These are phyloP conservation scores for Escarpia spicata DNA, from an alignment of 2,888 invertebrate genomes.

Conservation along the genomic window DNA sequence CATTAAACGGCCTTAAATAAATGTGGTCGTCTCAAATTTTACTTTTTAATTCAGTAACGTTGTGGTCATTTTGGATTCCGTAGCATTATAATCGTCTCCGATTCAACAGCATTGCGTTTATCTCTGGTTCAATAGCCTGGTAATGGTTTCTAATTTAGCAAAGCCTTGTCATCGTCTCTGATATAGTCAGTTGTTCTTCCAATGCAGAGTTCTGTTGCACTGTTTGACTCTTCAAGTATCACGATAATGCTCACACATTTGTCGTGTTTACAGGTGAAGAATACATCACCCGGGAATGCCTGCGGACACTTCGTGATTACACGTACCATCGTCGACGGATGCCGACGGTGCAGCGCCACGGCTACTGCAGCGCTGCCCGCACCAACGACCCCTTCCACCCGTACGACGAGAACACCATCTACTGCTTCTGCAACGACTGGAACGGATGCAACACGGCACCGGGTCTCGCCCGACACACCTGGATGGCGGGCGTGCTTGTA, in stretches of 20 bases:
- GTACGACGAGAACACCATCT: slow-evolving; percentile 51
- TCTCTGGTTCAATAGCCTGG: neutral
- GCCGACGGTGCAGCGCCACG: slow-evolving; percentile 63
- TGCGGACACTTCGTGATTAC: slow-evolving; percentile 54
- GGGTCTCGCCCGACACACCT: neutral
- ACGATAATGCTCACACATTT: neutral
- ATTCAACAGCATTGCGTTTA: neutral
- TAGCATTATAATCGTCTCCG: neutral
- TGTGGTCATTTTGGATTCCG: neutral
- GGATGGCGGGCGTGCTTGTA: neutral
- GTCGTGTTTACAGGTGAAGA: slow-evolving; percentile 53
- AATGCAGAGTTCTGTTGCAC: neutral
- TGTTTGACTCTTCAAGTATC: slow-evolving; percentile 20
- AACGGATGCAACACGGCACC: slow-evolving; percentile 61
- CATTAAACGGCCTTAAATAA: too few relatives aligned
- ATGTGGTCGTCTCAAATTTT: too few relatives aligned
- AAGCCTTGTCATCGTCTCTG: neutral
- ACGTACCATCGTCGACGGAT: slow-evolving; percentile 58
- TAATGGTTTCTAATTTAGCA: too few relatives aligned
- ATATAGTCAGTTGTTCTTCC: neutral
- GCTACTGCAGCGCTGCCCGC: slow-evolving; percentile 61
- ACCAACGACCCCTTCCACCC: slow-evolving; percentile 60
- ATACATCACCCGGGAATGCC: slow-evolving; percentile 61
- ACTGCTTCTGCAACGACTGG: slow-evolving; percentile 65
- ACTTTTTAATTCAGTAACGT: neutral